Percentiles rank a stretch among this genome's conserved stretches.
phyloP scores from a whole-genome alignment of 2,888 invertebrate genomes.

The Laspeyria flexula region DNA sequence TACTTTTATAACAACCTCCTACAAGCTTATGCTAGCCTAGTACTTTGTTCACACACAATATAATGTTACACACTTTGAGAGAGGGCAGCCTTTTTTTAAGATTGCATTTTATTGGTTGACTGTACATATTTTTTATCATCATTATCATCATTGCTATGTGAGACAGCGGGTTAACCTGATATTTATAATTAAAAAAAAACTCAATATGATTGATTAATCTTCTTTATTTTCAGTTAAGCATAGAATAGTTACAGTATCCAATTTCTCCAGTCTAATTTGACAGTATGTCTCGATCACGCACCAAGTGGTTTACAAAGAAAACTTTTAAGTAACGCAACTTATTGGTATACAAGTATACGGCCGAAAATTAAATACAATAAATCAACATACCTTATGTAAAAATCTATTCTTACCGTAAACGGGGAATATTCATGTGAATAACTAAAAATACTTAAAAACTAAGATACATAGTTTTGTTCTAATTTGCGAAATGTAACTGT shows the following conservation, averaged over 20 bases:
- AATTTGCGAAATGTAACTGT: slow-evolving; percentile 55
- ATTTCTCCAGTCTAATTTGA: slow-evolving; percentile 77
- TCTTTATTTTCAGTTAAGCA: slow-evolving; percentile 85
- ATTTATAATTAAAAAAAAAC: slow-evolving; percentile 32
- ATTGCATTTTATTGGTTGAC: no score
- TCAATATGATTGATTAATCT: slow-evolving; percentile 69
- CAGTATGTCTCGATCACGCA: slow-evolving; percentile 65
- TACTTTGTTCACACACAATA: no score
- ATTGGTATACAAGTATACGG: slow-evolving; percentile 55
- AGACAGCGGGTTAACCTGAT: no score
- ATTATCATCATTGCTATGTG: no score
- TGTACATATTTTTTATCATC: no score
- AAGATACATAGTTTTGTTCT: slow-evolving; percentile 73
- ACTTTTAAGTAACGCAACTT: slow-evolving; percentile 49
- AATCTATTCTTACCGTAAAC: slow-evolving; percentile 36
- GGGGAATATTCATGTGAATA: slow-evolving; percentile 47
- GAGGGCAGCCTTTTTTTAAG: no score
- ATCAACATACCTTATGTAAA: slow-evolving; percentile 54
- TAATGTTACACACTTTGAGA: no score
- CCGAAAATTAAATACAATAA: slow-evolving; percentile 52
- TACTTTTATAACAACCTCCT: no score
- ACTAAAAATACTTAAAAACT: slow-evolving; percentile 54
- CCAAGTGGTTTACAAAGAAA: slow-evolving; percentile 57
- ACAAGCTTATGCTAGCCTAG: no score
- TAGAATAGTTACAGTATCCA: slow-evolving; percentile 83